phyloP scores from a whole-genome alignment of 2,113 vertebrate species.

The Herpailurus yagouaroundi region DNA sequence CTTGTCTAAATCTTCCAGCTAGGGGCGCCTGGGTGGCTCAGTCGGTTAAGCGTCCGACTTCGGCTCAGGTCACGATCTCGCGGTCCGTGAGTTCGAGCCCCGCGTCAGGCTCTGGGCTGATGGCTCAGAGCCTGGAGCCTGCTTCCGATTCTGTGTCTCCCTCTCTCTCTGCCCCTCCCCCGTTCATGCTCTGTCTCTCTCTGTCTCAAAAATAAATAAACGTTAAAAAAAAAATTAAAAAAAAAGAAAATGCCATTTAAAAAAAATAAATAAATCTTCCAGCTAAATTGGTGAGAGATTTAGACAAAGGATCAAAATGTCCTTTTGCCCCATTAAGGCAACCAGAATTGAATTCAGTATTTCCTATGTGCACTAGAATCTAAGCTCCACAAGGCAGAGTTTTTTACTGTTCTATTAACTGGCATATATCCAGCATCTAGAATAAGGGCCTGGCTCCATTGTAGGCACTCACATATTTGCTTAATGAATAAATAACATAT shows the following conservation, averaged over 20 bases:
- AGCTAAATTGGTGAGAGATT: not conserved
- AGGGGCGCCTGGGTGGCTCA: not conserved
- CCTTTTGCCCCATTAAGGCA: not conserved
- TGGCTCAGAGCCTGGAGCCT: too few relatives aligned
- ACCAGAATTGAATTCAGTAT: constrained; percentile 14
- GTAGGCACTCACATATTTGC: not conserved
- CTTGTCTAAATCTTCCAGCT: constrained; percentile 21
- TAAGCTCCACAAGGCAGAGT: not conserved
- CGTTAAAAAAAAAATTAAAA: too few relatives aligned
- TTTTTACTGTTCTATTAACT: constrained; percentile 18
- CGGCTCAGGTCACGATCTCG: too few relatives aligned
- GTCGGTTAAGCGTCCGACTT: too few relatives aligned
- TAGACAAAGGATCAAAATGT: constrained; percentile 31
- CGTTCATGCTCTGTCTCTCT: too few relatives aligned
- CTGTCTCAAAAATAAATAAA: too few relatives aligned
- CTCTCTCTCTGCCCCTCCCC: too few relatives aligned
- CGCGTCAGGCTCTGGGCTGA: too few relatives aligned
- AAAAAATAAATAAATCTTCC: not conserved
- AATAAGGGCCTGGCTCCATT: not conserved
- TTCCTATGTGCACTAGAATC: not conserved
- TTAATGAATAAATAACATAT: constrained; percentile 22
- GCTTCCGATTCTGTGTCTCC: too few relatives aligned
- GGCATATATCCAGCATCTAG: not conserved
- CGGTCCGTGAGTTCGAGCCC: too few relatives aligned
- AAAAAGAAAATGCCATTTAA: too few relatives aligned